phyloP scores from a whole-genome alignment of 2,113 vertebrate species.

The Sinosuthora webbiana region DNA sequence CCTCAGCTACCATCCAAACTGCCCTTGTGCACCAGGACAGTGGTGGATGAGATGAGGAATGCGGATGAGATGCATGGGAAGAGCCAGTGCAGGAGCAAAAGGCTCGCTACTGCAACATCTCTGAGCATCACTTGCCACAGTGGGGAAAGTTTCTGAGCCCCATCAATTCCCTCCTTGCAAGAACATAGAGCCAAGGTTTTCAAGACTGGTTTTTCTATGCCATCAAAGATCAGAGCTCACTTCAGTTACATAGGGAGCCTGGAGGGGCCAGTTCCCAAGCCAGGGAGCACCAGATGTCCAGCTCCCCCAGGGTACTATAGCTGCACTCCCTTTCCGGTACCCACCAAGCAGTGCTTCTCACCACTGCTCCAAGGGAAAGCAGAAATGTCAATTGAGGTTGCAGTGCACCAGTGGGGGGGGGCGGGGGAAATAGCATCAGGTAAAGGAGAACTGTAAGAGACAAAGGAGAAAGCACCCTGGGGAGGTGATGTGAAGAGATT shows the following conservation, averaged over 20 bases:
- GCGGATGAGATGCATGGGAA: not conserved
- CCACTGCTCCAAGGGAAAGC: not conserved
- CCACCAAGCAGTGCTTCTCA: not conserved
- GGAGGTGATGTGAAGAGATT: conserved; percentile 9
- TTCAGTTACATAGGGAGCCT: not conserved
- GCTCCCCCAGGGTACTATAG: not conserved
- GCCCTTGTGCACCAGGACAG: not conserved
- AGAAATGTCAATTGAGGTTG: not conserved
- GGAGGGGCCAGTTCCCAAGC: not conserved
- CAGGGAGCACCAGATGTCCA: not conserved
- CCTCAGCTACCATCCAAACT: not conserved
- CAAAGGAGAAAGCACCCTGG: not conserved
- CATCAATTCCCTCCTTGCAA: not conserved
- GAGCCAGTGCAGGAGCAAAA: not conserved
- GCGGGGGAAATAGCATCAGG: not conserved
- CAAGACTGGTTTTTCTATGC: not conserved
- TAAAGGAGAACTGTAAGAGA: not conserved
- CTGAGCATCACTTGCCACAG: not conserved
- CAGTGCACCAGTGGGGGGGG: not conserved
- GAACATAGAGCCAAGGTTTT: not conserved
- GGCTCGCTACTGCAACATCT: not conserved
- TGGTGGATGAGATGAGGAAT: no score
- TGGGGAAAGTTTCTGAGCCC: not conserved
- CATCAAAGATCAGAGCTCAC: not conserved
- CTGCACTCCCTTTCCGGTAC: not conserved